These are phyloP conservation scores for Oncopeltus fasciatus DNA, from an alignment of 1,140 invertebrate species.

Conservation along the genomic window DNA sequence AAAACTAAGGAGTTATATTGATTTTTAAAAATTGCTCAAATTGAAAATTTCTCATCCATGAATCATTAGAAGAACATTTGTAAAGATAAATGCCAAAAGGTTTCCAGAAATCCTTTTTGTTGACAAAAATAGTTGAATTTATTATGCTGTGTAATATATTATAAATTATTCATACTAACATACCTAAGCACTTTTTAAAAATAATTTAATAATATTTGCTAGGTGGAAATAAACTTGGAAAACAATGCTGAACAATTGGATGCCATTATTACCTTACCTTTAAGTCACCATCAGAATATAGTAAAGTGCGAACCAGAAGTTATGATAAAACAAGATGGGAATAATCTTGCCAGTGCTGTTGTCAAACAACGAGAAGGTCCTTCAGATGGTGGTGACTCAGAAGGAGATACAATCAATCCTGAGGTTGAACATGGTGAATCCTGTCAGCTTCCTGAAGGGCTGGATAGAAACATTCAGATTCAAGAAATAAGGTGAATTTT, in stretches of 20 bases:
- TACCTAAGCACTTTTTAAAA: too few relatives aligned
- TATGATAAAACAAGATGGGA: background rate
- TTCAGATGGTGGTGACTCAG: slow-evolving; percentile 1
- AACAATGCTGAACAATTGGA: slow-evolving; percentile 9
- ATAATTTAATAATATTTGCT: too few relatives aligned
- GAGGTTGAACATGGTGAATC: slow-evolving; percentile 1
- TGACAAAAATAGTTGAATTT: too few relatives aligned
- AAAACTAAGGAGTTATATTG: too few relatives aligned
- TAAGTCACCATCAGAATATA: background rate
- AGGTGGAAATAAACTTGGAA: slow-evolving; percentile 13
- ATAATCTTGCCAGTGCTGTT: background rate
- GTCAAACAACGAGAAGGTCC: background rate
- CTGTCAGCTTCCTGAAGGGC: background rate
- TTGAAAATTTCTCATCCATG: too few relatives aligned
- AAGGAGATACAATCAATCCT: slow-evolving; percentile 10
- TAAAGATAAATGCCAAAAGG: too few relatives aligned
- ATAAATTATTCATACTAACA: too few relatives aligned
- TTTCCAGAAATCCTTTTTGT: too few relatives aligned
- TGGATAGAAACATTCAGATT: background rate
- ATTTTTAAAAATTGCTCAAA: too few relatives aligned
- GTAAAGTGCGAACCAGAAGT: slow-evolving; percentile 19
- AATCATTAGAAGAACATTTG: too few relatives aligned
- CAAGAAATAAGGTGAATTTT: background rate
- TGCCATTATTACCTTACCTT: background rate
- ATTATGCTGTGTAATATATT: too few relatives aligned